phyloP scores from a whole-genome alignment of 2,888 invertebrate genomes.

The Psylliodes chrysocephalus region DNA sequence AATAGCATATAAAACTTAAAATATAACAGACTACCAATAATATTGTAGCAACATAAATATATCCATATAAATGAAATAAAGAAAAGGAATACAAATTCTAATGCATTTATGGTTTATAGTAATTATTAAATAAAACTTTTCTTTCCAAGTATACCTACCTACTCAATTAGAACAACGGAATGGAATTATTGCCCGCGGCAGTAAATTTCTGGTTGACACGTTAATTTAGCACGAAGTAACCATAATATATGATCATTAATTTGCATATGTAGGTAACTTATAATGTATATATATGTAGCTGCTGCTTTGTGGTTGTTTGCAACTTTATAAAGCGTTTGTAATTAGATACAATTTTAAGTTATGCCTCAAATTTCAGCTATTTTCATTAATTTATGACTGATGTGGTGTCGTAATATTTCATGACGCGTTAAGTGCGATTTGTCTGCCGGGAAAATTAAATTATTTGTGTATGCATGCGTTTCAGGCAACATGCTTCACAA shows the following conservation, averaged over 20 bases:
- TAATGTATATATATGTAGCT: background rate
- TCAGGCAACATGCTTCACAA: no score
- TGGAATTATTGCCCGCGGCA: background rate
- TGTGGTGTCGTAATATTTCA: no score
- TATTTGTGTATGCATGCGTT: no score
- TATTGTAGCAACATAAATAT: no score
- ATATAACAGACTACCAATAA: no score
- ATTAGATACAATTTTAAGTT: background rate
- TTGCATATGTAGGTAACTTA: slow-evolving; percentile 12
- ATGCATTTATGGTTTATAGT: no score
- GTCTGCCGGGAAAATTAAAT: no score
- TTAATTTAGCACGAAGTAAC: slow-evolving; percentile 20
- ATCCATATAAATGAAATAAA: no score
- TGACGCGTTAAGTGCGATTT: no score
- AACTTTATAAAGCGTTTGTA: background rate
- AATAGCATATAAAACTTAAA: no score
- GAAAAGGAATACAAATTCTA: no score
- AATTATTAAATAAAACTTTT: background rate
- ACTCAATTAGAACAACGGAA: slow-evolving; percentile 3
- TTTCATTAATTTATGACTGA: background rate
- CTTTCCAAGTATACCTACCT: background rate
- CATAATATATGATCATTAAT: slow-evolving; percentile 16
- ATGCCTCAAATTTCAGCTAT: background rate
- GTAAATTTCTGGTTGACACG: slow-evolving; percentile 24
- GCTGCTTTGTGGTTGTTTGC: background rate